Evolutionary conservation across 2,888 invertebrate genomes (phyloP).

Genomic region (Allygus modestus): DNA sequence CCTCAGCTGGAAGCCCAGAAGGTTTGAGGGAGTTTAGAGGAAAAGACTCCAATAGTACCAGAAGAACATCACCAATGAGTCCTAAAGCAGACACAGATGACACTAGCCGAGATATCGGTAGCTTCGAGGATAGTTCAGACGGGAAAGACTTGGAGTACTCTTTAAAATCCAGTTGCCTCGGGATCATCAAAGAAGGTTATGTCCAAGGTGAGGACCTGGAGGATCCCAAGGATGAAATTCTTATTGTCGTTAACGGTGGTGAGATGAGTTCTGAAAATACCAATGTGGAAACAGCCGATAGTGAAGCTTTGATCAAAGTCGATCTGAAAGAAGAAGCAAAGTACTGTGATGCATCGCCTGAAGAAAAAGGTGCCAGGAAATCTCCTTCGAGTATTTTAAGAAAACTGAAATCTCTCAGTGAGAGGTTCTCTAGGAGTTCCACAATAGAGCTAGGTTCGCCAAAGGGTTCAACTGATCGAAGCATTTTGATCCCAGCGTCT

Average conservation of each 20-base stretch:
- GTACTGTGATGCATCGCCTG: slow-evolving; percentile 42
- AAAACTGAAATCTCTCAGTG: slow-evolving; percentile 61
- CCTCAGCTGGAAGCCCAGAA: slow-evolving; percentile 63
- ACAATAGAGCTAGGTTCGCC: slow-evolving; percentile 62
- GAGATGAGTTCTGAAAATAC: slow-evolving; percentile 38
- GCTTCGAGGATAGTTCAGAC: slow-evolving; percentile 59
- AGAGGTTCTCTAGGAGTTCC: slow-evolving; percentile 62
- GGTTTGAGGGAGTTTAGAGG: slow-evolving; percentile 62
- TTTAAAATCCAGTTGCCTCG: slow-evolving; percentile 52
- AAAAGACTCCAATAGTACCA: slow-evolving; percentile 47
- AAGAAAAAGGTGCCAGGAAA: slow-evolving; percentile 61
- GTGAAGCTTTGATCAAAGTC: slow-evolving; percentile 31
- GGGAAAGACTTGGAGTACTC: slow-evolving; percentile 56
- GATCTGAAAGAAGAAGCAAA: slow-evolving; percentile 45
- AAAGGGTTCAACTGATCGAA: slow-evolving; percentile 59
- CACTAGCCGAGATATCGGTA: slow-evolving; percentile 52
- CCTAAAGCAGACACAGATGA: slow-evolving; percentile 60
- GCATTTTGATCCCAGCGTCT: slow-evolving; percentile 60
- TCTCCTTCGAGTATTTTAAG: slow-evolving; percentile 63
- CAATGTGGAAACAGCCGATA: neutral
- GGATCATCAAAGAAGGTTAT: slow-evolving; percentile 64
- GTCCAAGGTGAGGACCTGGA: slow-evolving; percentile 61
- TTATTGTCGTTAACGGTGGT: slow-evolving; percentile 60
- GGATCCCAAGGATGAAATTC: slow-evolving; percentile 59
- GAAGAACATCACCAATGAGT: slow-evolving; percentile 62